Evolutionary conservation across 2,888 invertebrate genomes (phyloP).

Genomic region (Pyrrhia umbra): DNA sequence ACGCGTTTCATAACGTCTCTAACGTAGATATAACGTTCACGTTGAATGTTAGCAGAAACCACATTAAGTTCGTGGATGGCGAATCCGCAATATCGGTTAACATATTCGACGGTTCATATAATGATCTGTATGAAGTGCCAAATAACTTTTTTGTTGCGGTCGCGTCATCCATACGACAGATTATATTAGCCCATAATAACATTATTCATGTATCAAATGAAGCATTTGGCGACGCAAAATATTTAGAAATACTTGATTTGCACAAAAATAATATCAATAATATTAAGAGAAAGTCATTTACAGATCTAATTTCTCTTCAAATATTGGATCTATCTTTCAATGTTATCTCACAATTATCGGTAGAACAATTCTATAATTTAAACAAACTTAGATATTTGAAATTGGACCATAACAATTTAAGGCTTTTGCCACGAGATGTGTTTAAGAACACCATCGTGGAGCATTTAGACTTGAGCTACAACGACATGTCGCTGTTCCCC

Average conservation of each 20-base stretch:
- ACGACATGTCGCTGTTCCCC: slow-evolving; percentile 95
- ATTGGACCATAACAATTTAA: slow-evolving; percentile 93
- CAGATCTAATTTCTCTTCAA: slow-evolving; percentile 93
- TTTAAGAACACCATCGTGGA: slow-evolving; percentile 95
- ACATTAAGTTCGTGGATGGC: slow-evolving; percentile 86
- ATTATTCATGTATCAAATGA: slow-evolving; percentile 93
- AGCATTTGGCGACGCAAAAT: slow-evolving; percentile 93
- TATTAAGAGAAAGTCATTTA: slow-evolving; percentile 94
- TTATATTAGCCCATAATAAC: slow-evolving; percentile 94
- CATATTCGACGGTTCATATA: slow-evolving; percentile 93
- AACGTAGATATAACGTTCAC: slow-evolving; percentile 92
- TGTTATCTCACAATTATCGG: slow-evolving; percentile 93
- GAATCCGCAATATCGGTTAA: slow-evolving; percentile 91
- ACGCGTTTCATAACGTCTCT: slow-evolving; percentile 92
- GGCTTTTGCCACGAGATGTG: slow-evolving; percentile 93
- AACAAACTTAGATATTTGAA: slow-evolving; percentile 93
- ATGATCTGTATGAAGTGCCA: slow-evolving; percentile 92
- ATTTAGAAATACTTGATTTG: slow-evolving; percentile 93
- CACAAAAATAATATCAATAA: slow-evolving; percentile 93
- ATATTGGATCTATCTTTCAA: slow-evolving; percentile 95
- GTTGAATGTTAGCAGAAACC: slow-evolving; percentile 94
- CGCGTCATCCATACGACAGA: slow-evolving; percentile 91
- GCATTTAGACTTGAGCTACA: slow-evolving; percentile 94
- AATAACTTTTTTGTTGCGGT: slow-evolving; percentile 92
- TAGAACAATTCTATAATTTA: slow-evolving; percentile 94